Conservation (phyloP, 2,888 invertebrate species). For the Pediacus dermestoides region DNA sequence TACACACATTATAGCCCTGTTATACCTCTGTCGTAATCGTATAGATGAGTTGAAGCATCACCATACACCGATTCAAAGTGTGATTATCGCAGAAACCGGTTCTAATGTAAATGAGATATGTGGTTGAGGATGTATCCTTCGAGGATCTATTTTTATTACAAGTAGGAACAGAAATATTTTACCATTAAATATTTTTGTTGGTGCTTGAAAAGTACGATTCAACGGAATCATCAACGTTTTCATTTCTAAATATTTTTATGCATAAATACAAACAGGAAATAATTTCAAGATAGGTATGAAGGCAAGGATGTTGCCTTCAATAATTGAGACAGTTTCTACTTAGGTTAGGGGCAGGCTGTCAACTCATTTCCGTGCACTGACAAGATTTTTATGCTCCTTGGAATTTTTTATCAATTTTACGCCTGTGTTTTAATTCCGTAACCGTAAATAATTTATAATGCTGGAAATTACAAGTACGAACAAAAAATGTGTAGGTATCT, state of each 20-base stretch:
- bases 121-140: too few species aligned
- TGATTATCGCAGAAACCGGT: too few species aligned
- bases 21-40: conserved; percentile 14
- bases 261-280: conserved; percentile 24
- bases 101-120: too few species aligned
- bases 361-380: conserved; percentile 29
- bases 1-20: conserved; percentile 25
- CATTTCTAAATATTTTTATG: too few species aligned
- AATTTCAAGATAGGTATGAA: conserved; percentile 21
- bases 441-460: conserved; percentile 26
- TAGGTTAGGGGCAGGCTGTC: conserved; percentile 17
- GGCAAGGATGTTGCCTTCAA: conserved; percentile 23
- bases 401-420: conserved; percentile 26
- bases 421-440: conserved; percentile 24
- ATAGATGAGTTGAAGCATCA: conserved; percentile 13
- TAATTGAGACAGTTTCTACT: conserved; percentile 8
- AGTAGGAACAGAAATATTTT: too few species aligned
- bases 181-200: too few species aligned
- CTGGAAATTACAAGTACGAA: conserved; percentile 21
- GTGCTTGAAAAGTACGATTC: too few species aligned
- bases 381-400: conserved; percentile 27
- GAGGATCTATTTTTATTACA: too few species aligned
- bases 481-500: not conserved
- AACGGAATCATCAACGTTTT: too few species aligned
- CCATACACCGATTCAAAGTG: too few species aligned